Evolutionary conservation across 2,888 invertebrate genomes (phyloP), one percentile per base, ranked within the genome.

Genomic region (Eupithecia exiguata): DNA sequence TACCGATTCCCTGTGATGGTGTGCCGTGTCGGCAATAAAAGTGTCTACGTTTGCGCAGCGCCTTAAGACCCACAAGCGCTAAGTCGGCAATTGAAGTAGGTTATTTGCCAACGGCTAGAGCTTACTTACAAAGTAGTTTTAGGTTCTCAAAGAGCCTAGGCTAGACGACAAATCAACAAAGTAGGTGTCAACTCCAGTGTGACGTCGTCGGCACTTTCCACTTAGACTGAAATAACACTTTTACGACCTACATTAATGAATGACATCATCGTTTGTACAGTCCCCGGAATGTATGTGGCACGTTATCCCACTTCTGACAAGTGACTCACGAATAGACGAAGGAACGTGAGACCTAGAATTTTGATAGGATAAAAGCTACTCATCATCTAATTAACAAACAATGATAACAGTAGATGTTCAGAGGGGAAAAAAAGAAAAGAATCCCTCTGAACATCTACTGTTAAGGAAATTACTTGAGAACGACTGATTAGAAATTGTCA

Each of bases 201-300:
- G 62, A 70, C 69, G 71, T 69, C 16, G 6, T 69, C 16, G 6
- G 68, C 25, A 62, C 69, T 72, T 77, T 71, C 72, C 71, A 75
- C 70, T 73, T 53, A 68, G 21, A 72, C 74, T 75, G 70, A 77
- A 75, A 73, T 77, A 74, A 74, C 79, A 68, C 74, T 62, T 76
- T 75, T 75, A 77, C 68, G 67, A 65, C 77, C 75, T 69, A 76
- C 73, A 71, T 76, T 78, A 79, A 76, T 77, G 72, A 77, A 70
- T 80, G 77, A 78, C 76, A 74, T 80, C 80, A 80, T 66, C 65
- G 18, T 66, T 66, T 14, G 62, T 74, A 70, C 72, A 75, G 68
- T 70, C 36, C 35, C 30, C 66, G 58, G 58, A 25, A 30, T 1
- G 16, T 66, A 35, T 49, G 12, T 61, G 69, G 61, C 74, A 71